A percentile compares a stretch with the other conserved stretches of the same genome.
These are phyloP conservation scores for Rhea pennata DNA, from an alignment of 2,113 vertebrate genomes.

Conservation along the genomic window DNA sequence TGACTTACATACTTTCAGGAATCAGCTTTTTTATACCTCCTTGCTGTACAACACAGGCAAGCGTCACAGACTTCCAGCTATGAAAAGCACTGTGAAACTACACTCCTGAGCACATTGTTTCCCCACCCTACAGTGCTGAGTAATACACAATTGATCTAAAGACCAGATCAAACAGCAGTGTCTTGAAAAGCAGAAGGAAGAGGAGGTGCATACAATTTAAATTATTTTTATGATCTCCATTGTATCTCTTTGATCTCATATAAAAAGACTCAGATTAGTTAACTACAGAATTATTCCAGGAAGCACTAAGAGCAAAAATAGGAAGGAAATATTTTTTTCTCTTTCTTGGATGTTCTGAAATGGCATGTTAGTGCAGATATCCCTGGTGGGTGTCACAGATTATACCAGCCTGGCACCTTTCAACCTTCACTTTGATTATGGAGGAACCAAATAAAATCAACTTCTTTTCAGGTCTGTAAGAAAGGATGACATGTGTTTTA, in stretches of 20 bases:
- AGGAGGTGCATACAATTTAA: neutral
- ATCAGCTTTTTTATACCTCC: slow-evolving; percentile 59
- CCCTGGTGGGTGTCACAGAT: neutral
- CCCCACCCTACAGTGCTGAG: slow-evolving; percentile 10
- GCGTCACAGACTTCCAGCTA: slow-evolving; percentile 46
- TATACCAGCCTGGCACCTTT: neutral
- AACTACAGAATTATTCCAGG: slow-evolving; percentile 16
- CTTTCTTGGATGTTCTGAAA: neutral
- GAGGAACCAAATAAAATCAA: slow-evolving; percentile 15
- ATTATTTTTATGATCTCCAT: neutral
- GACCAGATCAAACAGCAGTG: slow-evolving; percentile 49
- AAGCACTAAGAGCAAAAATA: slow-evolving; percentile 7
- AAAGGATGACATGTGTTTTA: neutral
- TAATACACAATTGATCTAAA: slow-evolving; percentile 62
- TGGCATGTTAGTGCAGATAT: neutral
- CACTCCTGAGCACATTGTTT: slow-evolving; percentile 45
- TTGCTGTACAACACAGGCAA: slow-evolving; percentile 60
- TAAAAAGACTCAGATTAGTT: neutral
- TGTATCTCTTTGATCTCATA: neutral
- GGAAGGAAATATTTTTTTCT: neutral
- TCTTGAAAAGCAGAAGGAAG: slow-evolving; percentile 5
- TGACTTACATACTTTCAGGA: slow-evolving; percentile 50
- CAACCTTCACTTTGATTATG: neutral
- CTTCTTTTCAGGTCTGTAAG: neutral
- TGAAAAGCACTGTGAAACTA: slow-evolving; percentile 64